Conservation (phyloP, 2,113 vertebrate genomes). For the Prunella himalayana region DNA sequence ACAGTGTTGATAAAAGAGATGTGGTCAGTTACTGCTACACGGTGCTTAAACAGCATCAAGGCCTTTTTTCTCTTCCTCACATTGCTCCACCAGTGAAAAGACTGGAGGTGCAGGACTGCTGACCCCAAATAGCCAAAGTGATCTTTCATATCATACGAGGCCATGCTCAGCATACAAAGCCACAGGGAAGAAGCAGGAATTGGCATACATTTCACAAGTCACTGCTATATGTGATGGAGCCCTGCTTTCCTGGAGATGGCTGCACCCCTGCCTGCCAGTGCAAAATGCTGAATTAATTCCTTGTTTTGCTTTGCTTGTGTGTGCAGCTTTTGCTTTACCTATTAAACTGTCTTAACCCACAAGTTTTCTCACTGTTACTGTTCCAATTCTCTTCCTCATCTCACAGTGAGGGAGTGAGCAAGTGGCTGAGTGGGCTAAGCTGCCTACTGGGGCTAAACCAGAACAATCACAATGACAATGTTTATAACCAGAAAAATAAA, state of each 20-base stretch:
- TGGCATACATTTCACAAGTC: background rate
- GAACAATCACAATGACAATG: background rate
- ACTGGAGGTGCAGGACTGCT: background rate
- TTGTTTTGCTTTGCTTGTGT: background rate
- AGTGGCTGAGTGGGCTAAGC: background rate
- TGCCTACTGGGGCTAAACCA: background rate
- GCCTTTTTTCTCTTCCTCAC: background rate
- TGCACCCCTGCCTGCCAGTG: background rate
- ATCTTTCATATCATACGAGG: accelerated
- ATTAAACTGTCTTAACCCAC: background rate
- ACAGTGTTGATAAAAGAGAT: background rate
- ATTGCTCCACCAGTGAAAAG: background rate
- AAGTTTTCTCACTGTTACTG: background rate
- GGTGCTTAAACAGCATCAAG: background rate
- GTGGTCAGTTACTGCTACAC: background rate
- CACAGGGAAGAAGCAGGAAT: background rate
- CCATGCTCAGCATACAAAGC: background rate
- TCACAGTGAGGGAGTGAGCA: background rate
- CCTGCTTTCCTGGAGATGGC: background rate
- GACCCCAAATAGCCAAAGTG: background rate
- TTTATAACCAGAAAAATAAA: background rate
- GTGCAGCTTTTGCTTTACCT: background rate
- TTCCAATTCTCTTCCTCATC: background rate
- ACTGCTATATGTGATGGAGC: accelerated
- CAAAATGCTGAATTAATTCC: background rate